These are phyloP conservation scores for Epizoanthus scotinus DNA, from an alignment of 92 coral and sea anemone genomes.

Conservation along the genomic window DNA sequence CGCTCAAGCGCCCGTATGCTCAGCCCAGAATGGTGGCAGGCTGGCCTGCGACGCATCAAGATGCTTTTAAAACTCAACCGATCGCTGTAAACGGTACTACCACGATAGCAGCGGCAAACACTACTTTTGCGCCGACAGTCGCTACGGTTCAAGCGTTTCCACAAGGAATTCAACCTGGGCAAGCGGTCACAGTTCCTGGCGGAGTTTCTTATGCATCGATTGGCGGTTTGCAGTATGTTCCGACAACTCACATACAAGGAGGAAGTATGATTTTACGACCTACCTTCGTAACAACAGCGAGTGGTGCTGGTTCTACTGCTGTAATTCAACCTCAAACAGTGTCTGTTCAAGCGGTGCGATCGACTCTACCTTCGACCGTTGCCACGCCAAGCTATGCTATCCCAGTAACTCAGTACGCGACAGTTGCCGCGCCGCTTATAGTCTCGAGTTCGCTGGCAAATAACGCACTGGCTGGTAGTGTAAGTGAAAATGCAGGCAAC, in stretches of 20 bases:
- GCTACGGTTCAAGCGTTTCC: conserved; percentile 75
- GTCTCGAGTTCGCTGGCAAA: conserved; percentile 69
- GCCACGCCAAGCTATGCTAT: conserved; percentile 89
- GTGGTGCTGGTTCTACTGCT: conserved; percentile 62
- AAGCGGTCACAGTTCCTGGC: conserved; percentile 63
- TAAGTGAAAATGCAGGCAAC: conserved; percentile 62
- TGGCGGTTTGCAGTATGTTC: conserved; percentile 70
- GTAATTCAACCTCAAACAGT: conserved; percentile 63
- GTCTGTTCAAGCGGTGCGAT: conserved; percentile 80
- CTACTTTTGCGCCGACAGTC: conserved; percentile 67
- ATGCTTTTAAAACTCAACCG: conserved; percentile 65
- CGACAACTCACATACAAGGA: conserved; percentile 75
- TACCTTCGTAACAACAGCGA: conserved; percentile 75
- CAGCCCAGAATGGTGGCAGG: conserved; percentile 83
- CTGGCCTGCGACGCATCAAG: conserved; percentile 75
- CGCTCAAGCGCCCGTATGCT: conserved; percentile 92
- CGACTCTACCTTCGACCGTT: conserved; percentile 74
- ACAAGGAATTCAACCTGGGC: conserved; percentile 63
- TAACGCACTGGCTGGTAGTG: conserved; percentile 62
- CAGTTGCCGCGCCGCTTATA: conserved; percentile 58
- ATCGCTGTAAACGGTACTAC: conserved; percentile 80
- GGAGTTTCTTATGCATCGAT: conserved; percentile 78
- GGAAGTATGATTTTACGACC: conserved; percentile 92
- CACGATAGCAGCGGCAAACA: conserved; percentile 71
- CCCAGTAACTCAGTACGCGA: conserved; percentile 77